Evolutionary conservation across 2,113 vertebrate species (phyloP).

Genomic region (Cinclus cinclus): DNA sequence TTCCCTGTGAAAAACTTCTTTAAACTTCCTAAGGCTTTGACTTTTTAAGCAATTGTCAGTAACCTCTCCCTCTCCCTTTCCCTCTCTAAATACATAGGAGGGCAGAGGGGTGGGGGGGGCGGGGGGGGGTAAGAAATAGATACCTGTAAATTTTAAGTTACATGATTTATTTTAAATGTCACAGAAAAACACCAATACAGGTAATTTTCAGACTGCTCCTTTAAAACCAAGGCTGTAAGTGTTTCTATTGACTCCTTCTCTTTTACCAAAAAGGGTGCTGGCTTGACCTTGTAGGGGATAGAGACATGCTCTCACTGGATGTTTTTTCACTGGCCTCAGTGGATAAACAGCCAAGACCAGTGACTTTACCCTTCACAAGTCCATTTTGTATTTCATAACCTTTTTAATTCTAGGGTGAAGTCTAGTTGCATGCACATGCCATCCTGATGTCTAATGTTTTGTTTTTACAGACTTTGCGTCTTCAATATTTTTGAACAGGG

Average conservation of each 20-base stretch:
- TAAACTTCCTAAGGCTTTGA: neutral
- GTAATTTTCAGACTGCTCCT: neutral
- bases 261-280: neutral
- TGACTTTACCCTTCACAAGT: neutral
- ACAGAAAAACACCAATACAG: neutral
- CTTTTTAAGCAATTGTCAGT: neutral
- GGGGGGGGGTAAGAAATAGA: too few species aligned
- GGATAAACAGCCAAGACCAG: neutral
- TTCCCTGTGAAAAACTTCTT: neutral
- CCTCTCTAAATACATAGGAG: neutral
- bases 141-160: neutral
- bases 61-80: neutral
- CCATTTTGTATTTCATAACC: neutral
- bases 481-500: neutral
- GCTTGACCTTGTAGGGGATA: neutral
- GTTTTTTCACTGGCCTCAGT: neutral
- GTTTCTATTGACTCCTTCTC: neutral
- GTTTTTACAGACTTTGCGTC: neutral
- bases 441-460: neutral
- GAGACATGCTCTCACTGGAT: neutral
- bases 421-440: neutral
- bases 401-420: neutral
- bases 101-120: accelerated
- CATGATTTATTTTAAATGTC: neutral
- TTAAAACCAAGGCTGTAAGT: neutral